Percentiles rank a stretch among this genome's conserved stretches.
Conservation (phyloP, 2,113 vertebrate species). For the Rhineura floridana region DNA sequence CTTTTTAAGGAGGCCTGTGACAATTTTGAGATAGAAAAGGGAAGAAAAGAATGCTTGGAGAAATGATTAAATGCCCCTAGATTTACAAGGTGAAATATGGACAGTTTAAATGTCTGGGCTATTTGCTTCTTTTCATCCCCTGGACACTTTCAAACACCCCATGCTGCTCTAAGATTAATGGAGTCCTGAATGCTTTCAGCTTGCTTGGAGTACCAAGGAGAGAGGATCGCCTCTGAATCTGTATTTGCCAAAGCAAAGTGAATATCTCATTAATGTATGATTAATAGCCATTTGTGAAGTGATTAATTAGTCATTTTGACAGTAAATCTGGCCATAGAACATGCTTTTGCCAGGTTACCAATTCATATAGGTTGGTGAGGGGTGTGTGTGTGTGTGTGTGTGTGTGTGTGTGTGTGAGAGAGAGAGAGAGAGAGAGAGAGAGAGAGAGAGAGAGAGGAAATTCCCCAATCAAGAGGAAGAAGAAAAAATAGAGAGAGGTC, state of each 20-base stretch:
- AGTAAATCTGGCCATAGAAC: conserved; percentile 77
- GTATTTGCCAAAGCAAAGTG: conserved; percentile 80
- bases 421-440: too few species aligned
- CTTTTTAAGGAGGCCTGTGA: conserved; percentile 44
- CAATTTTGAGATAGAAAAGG: conserved; percentile 58
- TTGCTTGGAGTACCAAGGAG: conserved; percentile 75
- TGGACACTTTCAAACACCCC: conserved; percentile 69
- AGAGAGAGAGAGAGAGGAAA: conserved; percentile 1
- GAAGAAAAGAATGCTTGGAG: conserved; percentile 58
- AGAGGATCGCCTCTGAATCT: conserved; percentile 59
- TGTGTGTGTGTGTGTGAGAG: too few species aligned
- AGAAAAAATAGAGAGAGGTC: conserved; percentile 54
- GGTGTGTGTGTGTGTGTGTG: conserved; percentile 8
- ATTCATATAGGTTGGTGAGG: conserved; percentile 60
- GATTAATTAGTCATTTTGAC: conserved; percentile 91
- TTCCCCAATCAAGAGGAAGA: conserved; percentile 19
- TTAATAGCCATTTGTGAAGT: conserved; percentile 82
- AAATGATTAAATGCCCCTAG: conserved; percentile 79
- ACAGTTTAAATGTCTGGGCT: conserved; percentile 77
- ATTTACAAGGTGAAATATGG: conserved; percentile 77
- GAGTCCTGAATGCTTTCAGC: conserved; percentile 78
- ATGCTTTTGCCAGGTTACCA: conserved; percentile 71
- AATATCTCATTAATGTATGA: conserved; percentile 87
- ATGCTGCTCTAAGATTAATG: conserved; percentile 80
- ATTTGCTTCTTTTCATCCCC: conserved; percentile 79